Evolutionary conservation across 2,113 vertebrate genomes (phyloP), one percentile per base, ranked within the genome.

Genomic region (Neogale vison): DNA sequence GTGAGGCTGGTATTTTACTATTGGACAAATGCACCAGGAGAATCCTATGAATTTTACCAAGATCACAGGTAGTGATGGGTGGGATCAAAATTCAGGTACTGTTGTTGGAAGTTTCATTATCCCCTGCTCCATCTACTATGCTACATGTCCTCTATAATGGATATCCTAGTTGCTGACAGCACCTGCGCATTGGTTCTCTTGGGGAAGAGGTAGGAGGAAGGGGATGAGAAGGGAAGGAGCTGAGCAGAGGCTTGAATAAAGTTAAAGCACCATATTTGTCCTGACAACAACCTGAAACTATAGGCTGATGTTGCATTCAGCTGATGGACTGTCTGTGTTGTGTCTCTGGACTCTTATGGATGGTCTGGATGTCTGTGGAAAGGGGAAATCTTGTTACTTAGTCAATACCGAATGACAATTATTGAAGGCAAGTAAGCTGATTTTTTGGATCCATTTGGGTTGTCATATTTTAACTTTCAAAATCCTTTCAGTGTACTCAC

Each of bases 361-460:
- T 42, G n/a, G 12, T 89, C 45, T 76, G 24, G 74, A 61, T 93
- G 3, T 45, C n/a, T 86, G 39, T 39, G 67, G 59, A 77, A 82
- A 95, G 42, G 67, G 95, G 87, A 96, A 61, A 61, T 76, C 81
- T 67, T 91, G 67, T 76, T 83, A 20, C 7, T 88, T 88, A 23
- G 4, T 92, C 34, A 57, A 90, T 7, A 63, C 34, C 47, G 36
- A 89, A 26, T 96, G 50, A 34, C 31, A 92, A 23, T 65, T 61
- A 96, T 31, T 79, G 92, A 85, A 91, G 6, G 45, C 52, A 74
- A 12, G 39, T 23, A 31, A 81, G 3, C 57, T 87, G 15, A 57
- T 69, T 10, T 69, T 69, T 57, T 74, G 31, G 5, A 74, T 18
- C 10, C 31, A 63, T 23, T 67, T 59, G 47, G 36, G 34, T 91